Evolutionary conservation across 1,140 invertebrate genomes (phyloP), one percentile per base, ranked within the genome.

Genomic region (Pteromalus puparum): DNA sequence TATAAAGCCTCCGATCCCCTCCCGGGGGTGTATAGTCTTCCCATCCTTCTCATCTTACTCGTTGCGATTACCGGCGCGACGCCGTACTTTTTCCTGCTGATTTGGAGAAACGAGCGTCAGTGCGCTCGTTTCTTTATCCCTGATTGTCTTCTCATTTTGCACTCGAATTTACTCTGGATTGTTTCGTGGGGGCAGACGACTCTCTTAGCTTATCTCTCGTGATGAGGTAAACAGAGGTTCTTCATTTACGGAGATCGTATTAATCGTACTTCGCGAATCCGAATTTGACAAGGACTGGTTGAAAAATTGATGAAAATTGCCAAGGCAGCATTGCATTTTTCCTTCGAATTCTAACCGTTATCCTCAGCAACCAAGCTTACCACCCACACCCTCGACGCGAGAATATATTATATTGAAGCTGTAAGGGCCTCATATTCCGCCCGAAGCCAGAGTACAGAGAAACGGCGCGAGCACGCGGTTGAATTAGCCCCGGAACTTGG

Each of bases 121-220:
- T 4, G n/a, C 38, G 48, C 38, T 73, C 18, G 26, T 65, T 53
- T 28, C 24, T 65, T 28, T 75, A 82, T 81, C 84, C 85, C 85
- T 76, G 86, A 86, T 86, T 82, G 80, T 81, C 76, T 82, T 85
- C 83, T 74, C 86, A 84, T 86, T 85, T 26, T 79, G 74, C 77
- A 53, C 74, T 85, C 74, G 83, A 85, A 82, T 86, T 79, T 83
- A 70, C 76, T 82, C 78, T 78, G 80, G 79, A 79, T 86, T 38
- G 15, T 30, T 42, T 38, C 34, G 12, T 15, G 18, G 34, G 26
- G 67, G 0, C 18, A 70, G 24, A 70, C 26, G 67, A 26, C 15
- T 26, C 67, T 70, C 13, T 30, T 28, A 12, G 28, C 12, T 70
- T 26, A 26, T 70, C 13, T 28, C 26, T 28, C 26, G 10, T 28